phyloP scores from a whole-genome alignment of 2,888 invertebrate genomes.

The Stegophylla sp. region DNA sequence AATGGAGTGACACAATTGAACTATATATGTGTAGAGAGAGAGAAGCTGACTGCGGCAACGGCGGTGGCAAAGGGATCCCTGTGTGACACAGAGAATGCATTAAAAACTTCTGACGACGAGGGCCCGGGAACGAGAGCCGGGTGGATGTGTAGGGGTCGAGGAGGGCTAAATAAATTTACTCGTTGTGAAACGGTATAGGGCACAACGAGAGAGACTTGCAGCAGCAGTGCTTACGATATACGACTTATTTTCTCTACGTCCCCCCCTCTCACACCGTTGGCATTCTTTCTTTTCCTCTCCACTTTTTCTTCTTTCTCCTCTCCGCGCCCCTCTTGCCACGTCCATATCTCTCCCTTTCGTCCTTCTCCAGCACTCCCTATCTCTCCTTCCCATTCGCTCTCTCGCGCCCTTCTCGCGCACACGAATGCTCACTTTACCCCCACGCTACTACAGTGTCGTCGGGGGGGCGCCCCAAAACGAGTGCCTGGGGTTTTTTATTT shows the following conservation, averaged over 20 bases:
- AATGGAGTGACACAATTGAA: constrained; percentile 19
- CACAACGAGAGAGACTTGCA: background rate
- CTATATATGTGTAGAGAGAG: background rate
- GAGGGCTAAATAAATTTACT: constrained; percentile 52
- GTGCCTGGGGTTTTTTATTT: constrained; percentile 58
- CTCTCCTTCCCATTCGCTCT: background rate
- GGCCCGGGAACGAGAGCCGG: background rate
- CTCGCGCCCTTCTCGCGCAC: too few species aligned
- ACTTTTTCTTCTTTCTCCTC: background rate
- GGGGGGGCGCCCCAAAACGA: constrained; percentile 38
- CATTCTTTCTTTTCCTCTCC: too few species aligned
- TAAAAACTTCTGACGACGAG: constrained; percentile 48
- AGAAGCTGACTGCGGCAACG: background rate
- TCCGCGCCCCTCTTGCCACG: background rate
- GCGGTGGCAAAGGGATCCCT: constrained; percentile 3
- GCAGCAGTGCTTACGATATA: background rate
- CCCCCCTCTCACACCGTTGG: too few species aligned
- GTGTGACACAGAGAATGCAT: constrained; percentile 57
- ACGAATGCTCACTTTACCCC: background rate
- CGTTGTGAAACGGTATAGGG: background rate
- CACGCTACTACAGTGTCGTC: background rate
- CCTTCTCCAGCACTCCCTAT: background rate
- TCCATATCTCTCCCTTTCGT: background rate
- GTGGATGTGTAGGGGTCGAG: background rate
- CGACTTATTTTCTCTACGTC: too few species aligned